These are phyloP conservation scores for Branchellion lobata DNA, from an alignment of 2,888 invertebrate species.

Conservation along the genomic window DNA sequence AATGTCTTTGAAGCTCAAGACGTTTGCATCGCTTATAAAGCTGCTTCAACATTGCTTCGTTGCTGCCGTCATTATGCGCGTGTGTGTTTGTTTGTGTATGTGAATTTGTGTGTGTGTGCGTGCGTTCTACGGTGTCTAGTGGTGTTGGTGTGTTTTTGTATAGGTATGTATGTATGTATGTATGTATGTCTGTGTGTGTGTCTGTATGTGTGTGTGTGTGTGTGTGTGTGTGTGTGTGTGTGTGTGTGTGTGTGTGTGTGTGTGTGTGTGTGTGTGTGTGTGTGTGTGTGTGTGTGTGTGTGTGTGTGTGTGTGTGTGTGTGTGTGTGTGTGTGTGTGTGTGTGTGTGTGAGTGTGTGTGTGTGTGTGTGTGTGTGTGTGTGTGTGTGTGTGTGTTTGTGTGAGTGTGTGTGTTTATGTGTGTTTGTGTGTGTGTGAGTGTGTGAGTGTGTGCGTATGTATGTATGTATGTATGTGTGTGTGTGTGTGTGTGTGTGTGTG, in stretches of 20 bases:
- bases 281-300: conserved; percentile 20
- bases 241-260: conserved; percentile 10
- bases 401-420: conserved; percentile 34
- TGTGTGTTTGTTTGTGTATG: not conserved
- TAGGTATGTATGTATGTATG: not conserved
- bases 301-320: conserved; percentile 13
- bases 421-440: no score
- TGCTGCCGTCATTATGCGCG: not conserved
- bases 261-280: conserved; percentile 7
- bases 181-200: conserved; percentile 17
- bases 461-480: not conserved
- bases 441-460: no score
- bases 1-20: no score
- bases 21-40: no score
- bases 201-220: not conserved
- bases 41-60: no score
- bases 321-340: conserved; percentile 30
- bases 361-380: conserved; percentile 28
- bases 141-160: not conserved
- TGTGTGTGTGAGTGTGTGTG: conserved; percentile 22
- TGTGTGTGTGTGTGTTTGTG: conserved; percentile 17
- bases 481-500: not conserved
- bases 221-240: not conserved
- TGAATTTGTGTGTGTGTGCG: not conserved
- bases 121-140: not conserved